Conservation (phyloP, 1,140 invertebrate genomes). For the Babylonia areolata region DNA sequence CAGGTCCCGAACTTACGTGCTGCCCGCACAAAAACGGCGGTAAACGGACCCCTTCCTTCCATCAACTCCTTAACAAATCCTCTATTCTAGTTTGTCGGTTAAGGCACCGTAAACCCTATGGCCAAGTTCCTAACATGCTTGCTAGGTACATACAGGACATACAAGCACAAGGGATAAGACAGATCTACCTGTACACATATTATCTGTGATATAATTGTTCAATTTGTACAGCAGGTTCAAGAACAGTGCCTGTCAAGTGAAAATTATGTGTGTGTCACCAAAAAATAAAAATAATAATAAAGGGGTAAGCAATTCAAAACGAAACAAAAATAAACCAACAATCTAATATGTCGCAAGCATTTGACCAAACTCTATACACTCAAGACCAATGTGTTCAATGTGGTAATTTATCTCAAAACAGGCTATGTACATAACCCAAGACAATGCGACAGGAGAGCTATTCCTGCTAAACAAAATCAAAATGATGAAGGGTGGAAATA, state of each 20-base stretch:
- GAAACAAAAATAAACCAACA: constrained; percentile 9
- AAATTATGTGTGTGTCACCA: neutral
- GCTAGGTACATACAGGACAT: neutral
- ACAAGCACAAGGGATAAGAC: neutral
- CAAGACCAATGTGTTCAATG: constrained; percentile 8
- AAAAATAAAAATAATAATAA: neutral
- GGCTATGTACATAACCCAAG: constrained; percentile 26
- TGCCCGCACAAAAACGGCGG: constrained; percentile 18
- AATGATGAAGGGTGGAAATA: neutral
- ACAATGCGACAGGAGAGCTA: constrained; percentile 9
- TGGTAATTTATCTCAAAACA: constrained; percentile 3
- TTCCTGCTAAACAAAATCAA: constrained; percentile 9
- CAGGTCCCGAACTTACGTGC: neutral
- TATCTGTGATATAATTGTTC: constrained; percentile 15
- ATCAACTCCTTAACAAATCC: neutral
- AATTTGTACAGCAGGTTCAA: constrained; percentile 8
- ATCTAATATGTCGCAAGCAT: constrained; percentile 5
- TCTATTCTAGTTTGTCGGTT: neutral
- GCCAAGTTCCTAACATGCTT: constrained; percentile 7
- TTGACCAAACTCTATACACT: constrained; percentile 30
- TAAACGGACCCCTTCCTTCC: neutral
- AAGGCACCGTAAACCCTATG: constrained; percentile 25
- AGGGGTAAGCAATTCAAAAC: neutral
- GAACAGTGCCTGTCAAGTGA: neutral
- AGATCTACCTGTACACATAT: constrained; percentile 14